phyloP scores from a whole-genome alignment of 1,140 invertebrate species.

The Watersipora subatra region DNA sequence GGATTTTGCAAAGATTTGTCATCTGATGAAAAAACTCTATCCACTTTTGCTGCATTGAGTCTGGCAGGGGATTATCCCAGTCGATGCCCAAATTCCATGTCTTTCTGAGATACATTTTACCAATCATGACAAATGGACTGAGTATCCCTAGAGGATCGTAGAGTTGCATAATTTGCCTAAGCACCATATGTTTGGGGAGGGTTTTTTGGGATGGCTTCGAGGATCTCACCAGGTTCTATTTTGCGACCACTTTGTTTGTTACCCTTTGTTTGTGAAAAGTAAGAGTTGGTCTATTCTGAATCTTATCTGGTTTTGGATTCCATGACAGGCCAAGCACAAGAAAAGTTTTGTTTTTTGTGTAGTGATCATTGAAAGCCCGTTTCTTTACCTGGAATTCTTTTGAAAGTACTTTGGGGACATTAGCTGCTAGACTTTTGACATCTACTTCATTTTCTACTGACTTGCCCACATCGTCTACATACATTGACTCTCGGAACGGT shows the following conservation, averaged over 20 bases:
- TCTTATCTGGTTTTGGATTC: not conserved
- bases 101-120: slow-evolving; percentile 5
- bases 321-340: not conserved
- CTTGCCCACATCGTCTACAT: slow-evolving; percentile 4
- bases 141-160: slow-evolving; percentile 18
- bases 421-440: not conserved
- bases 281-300: not conserved
- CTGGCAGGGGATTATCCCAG: slow-evolving; percentile 11
- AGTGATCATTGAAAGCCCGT: not conserved
- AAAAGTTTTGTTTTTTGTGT: not conserved
- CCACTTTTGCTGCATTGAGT: slow-evolving; percentile 10
- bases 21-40: not conserved
- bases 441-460: not conserved
- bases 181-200: not conserved
- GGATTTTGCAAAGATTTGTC: not conserved
- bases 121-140: slow-evolving; percentile 3
- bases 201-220: not conserved
- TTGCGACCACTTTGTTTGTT: not conserved
- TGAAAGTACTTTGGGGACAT: not conserved
- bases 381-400: not conserved
- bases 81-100: slow-evolving; percentile 9
- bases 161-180: slow-evolving; percentile 4
- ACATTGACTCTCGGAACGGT: not conserved
- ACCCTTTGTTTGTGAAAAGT: not conserved
- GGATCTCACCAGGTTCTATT: not conserved